phyloP scores from a whole-genome alignment of 2,113 vertebrate species.

The Halichoerus grypus region DNA sequence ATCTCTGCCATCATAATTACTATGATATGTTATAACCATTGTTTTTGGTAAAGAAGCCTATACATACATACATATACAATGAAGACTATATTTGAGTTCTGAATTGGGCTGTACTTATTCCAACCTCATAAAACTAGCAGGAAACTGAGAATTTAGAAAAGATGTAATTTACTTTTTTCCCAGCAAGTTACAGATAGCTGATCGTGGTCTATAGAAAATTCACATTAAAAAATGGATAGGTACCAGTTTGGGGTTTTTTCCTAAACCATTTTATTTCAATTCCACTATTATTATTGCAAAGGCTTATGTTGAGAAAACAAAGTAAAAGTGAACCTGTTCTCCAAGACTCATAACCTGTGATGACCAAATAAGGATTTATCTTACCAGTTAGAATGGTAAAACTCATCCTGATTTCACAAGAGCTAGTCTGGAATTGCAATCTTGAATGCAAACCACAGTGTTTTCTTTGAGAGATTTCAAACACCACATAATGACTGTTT shows the following conservation, averaged over 20 bases:
- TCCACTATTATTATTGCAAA: not conserved
- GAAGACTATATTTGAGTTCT: not conserved
- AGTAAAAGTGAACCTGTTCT: slow-evolving; percentile 56
- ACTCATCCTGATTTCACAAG: slow-evolving; percentile 26
- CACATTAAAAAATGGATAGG: not conserved
- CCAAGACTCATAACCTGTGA: slow-evolving; percentile 48
- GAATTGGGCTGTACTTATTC: not conserved
- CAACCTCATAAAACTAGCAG: slow-evolving; percentile 44
- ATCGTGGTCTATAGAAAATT: not conserved
- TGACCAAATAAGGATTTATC: slow-evolving; percentile 61
- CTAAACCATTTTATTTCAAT: slow-evolving; percentile 50
- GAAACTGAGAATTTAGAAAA: slow-evolving; percentile 58
- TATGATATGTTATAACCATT: not conserved
- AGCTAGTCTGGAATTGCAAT: not conserved
- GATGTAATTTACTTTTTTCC: not conserved
- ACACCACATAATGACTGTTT: not conserved
- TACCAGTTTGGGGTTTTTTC: not conserved
- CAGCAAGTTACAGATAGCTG: not conserved
- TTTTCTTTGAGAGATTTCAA: not conserved
- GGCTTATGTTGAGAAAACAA: slow-evolving; percentile 51
- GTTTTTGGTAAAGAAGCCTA: not conserved
- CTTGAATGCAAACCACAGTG: slow-evolving; percentile 42
- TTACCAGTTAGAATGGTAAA: slow-evolving; percentile 61
- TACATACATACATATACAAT: not conserved
- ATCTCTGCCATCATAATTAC: not conserved